Percentiles rank a stretch among this genome's conserved stretches.
Conservation (phyloP, 2,113 vertebrate genomes). For the Microcebus griseorufus region DNA sequence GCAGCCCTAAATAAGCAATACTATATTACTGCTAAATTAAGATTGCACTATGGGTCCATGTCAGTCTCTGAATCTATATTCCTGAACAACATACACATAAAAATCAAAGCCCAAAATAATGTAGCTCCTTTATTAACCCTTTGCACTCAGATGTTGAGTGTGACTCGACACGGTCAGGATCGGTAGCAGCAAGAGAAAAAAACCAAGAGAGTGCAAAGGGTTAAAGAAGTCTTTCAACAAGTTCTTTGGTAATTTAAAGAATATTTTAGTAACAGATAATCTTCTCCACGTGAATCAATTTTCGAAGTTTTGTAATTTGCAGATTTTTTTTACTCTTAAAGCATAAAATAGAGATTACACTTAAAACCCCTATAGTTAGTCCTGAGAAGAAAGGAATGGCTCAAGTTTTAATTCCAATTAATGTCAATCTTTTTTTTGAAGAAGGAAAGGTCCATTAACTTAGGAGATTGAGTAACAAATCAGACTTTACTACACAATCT, state of each 20-base stretch:
- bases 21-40: not conserved
- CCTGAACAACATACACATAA: not conserved
- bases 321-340: not conserved
- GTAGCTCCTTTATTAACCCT: not conserved
- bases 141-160: no score
- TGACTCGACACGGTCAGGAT: no score
- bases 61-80: not conserved
- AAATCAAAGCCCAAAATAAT: conserved; percentile 15
- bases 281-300: not conserved
- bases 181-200: no score
- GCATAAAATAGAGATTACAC: conserved; percentile 7
- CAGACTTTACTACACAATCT: not conserved
- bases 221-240: not conserved
- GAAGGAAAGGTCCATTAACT: not conserved
- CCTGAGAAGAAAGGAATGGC: conserved; percentile 11
- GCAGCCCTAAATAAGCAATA: not conserved
- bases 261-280: conserved; percentile 49
- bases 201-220: no score
- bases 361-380: conserved; percentile 13
- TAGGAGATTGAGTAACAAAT: not conserved
- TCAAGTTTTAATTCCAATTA: not conserved
- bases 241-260: conserved; percentile 41
- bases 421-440: not conserved
- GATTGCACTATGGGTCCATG: not conserved
- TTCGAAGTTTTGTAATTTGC: conserved; percentile 12